Percentiles rank a stretch among this genome's conserved stretches.
Conservation (phyloP, 1,140 invertebrate genomes). For the Chrysomallon squamiferum region DNA sequence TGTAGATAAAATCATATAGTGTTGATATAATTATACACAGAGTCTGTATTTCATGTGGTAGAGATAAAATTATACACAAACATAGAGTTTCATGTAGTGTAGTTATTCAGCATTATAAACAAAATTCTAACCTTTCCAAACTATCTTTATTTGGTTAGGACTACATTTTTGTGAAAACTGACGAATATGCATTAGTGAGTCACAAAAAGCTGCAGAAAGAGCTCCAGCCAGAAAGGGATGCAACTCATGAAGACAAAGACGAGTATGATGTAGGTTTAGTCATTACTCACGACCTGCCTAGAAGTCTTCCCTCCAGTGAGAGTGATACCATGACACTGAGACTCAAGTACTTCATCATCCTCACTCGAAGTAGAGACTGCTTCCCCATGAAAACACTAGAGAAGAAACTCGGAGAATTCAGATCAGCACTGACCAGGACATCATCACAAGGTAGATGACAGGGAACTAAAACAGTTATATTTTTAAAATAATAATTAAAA, state of each 20-base stretch:
- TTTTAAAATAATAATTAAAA: too few species aligned
- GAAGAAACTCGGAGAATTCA: constrained; percentile 71
- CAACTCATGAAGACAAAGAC: constrained; percentile 18
- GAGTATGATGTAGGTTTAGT: constrained; percentile 77
- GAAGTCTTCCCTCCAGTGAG: constrained; percentile 7
- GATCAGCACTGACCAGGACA: constrained; percentile 9
- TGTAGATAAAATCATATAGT: too few species aligned
- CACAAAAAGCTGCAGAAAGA: constrained; percentile 22
- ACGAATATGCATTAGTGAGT: constrained; percentile 48
- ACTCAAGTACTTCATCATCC: constrained; percentile 77
- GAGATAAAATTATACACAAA: too few species aligned
- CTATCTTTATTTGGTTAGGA: too few species aligned
- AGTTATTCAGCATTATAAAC: too few species aligned
- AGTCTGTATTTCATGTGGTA: too few species aligned
- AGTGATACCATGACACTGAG: constrained; percentile 63
- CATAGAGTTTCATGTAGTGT: too few species aligned
- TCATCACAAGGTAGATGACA: neutral
- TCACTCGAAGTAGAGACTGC: constrained; percentile 74
- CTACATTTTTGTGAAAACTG: constrained; percentile 25
- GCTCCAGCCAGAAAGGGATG: neutral
- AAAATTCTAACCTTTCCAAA: too few species aligned
- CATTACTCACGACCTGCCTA: constrained; percentile 66
- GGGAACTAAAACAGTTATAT: too few species aligned
- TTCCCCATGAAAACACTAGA: constrained; percentile 74
- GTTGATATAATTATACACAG: too few species aligned